These are phyloP conservation scores for Stramonita haemastoma DNA, from an alignment of 2,888 invertebrate genomes.

Conservation along the genomic window DNA sequence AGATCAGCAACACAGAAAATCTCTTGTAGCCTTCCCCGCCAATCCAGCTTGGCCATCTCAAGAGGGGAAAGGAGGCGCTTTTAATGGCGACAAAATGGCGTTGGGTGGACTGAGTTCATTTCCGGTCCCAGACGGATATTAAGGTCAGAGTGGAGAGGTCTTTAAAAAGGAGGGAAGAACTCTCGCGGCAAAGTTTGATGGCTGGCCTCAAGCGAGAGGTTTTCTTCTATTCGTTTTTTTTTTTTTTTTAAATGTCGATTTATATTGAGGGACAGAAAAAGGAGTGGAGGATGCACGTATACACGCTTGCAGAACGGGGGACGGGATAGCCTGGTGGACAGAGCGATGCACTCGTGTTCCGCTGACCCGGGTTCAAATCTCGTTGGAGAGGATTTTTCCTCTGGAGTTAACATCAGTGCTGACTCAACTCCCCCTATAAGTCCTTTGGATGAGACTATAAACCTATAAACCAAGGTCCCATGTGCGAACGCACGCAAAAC, in stretches of 20 bases:
- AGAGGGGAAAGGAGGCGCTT: neutral
- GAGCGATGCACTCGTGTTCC: too few relatives aligned
- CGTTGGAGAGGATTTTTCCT: too few relatives aligned
- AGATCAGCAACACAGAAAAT: neutral
- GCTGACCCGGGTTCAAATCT: too few relatives aligned
- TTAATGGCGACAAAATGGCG: conserved; percentile 37
- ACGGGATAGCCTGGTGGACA: too few relatives aligned
- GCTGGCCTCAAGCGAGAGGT: neutral
- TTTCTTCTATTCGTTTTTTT: neutral
- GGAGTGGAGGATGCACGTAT: neutral
- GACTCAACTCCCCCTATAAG: too few relatives aligned
- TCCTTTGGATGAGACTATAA: too few relatives aligned
- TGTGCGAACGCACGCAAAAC: too few relatives aligned
- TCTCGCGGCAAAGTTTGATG: neutral
- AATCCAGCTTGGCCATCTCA: neutral
- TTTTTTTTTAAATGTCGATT: neutral
- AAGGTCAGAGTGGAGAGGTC: conserved; percentile 32
- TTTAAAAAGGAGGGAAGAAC: conserved; percentile 16
- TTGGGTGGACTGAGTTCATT: conserved; percentile 39
- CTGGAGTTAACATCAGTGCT: too few relatives aligned
- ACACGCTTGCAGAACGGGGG: neutral
- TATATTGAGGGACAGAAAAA: neutral
- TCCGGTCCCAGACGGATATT: conserved; percentile 41
- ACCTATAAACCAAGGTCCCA: too few relatives aligned
- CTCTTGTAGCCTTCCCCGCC: neutral